phyloP scores from a whole-genome alignment of 1,140 invertebrate genomes.

The Periplaneta americana region DNA sequence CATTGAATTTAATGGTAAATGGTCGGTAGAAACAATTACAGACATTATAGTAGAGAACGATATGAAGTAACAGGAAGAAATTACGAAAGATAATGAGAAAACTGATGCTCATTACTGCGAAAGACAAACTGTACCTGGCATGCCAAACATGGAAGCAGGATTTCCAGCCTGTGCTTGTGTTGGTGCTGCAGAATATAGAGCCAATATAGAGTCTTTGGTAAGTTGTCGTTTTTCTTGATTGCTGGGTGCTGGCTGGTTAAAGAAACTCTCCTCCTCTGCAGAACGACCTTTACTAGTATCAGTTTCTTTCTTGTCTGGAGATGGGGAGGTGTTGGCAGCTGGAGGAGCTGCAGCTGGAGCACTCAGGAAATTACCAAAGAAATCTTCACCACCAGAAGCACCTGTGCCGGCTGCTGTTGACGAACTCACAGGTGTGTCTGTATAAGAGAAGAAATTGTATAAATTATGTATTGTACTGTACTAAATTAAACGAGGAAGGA shows the following conservation, averaged over 20 bases:
- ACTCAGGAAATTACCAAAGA: constrained; percentile 71
- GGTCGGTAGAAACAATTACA: no score
- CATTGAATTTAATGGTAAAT: no score
- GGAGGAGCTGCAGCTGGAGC: constrained; percentile 45
- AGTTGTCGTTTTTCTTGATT: constrained; percentile 73
- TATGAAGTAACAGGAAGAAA: no score
- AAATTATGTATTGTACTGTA: neutral
- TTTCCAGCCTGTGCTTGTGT: constrained; percentile 18
- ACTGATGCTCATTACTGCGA: no score
- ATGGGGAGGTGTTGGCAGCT: neutral
- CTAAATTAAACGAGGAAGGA: neutral
- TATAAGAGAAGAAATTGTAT: constrained; percentile 19
- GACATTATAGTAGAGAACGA: no score
- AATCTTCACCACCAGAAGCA: constrained; percentile 53
- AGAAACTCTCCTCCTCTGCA: constrained; percentile 83
- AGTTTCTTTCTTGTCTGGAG: constrained; percentile 23
- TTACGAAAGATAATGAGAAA: no score
- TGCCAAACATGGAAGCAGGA: neutral
- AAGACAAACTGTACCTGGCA: neutral
- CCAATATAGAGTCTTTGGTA: constrained; percentile 91
- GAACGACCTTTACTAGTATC: constrained; percentile 36
- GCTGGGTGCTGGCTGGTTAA: constrained; percentile 73
- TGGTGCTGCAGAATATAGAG: constrained; percentile 71
- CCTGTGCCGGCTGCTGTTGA: constrained; percentile 6
- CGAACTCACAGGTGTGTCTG: constrained; percentile 34